Percentiles rank a stretch among this genome's conserved stretches.
These are phyloP conservation scores for Nyctereutes procyonoides DNA, from an alignment of 2,113 vertebrate species.

Conservation along the genomic window DNA sequence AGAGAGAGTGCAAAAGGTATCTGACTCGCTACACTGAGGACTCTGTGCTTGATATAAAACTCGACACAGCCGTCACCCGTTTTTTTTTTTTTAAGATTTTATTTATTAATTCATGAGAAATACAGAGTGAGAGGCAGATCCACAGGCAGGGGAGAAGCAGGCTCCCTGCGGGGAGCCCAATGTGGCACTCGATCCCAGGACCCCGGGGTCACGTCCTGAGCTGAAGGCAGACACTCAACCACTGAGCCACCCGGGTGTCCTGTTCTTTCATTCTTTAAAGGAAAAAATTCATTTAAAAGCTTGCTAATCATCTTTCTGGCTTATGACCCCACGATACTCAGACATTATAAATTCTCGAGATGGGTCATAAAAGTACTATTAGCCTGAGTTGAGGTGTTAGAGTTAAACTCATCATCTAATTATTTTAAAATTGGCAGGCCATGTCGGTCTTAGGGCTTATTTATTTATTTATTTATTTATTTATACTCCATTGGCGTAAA, in stretches of 20 bases:
- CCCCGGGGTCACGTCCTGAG: too few species aligned
- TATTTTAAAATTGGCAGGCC: conserved; percentile 29
- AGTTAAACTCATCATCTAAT: conserved; percentile 13
- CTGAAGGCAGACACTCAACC: too few species aligned
- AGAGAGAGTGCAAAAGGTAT: neutral
- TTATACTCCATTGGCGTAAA: neutral
- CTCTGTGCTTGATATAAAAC: neutral
- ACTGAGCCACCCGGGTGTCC: too few species aligned
- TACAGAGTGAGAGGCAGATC: too few species aligned
- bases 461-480: neutral
- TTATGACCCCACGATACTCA: neutral
- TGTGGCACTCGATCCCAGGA: too few species aligned
- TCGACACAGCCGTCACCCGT: neutral
- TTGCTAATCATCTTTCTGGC: neutral
- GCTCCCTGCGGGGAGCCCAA: too few species aligned
- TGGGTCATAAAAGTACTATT: neutral
- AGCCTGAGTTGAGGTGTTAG: neutral
- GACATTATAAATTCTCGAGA: neutral
- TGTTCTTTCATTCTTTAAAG: neutral
- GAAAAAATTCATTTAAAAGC: neutral
- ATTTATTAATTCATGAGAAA: too few species aligned
- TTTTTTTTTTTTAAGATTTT: neutral
- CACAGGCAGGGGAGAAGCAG: too few species aligned
- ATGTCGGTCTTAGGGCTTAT: neutral
- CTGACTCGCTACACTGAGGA: neutral